These are phyloP conservation scores for Itoplectis maculator DNA, from an alignment of 2,888 invertebrate species.

Conservation along the genomic window DNA sequence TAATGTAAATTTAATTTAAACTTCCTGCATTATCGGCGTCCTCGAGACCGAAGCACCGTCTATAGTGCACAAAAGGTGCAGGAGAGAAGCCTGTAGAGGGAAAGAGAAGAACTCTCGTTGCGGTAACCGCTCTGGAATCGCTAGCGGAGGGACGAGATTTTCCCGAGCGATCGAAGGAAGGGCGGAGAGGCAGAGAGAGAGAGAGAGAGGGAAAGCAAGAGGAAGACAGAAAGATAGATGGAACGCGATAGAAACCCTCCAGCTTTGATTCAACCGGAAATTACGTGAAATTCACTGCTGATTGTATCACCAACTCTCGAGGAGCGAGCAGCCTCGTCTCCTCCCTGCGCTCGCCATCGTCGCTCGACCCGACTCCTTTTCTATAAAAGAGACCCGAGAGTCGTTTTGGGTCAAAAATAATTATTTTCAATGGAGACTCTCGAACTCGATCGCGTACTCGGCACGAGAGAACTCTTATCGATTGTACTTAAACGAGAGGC, in stretches of 20 bases:
- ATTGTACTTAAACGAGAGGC: slow-evolving; percentile 64
- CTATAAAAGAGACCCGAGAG: slow-evolving; percentile 72
- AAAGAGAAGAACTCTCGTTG: slow-evolving; percentile 64
- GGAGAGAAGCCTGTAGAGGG: slow-evolving; percentile 35
- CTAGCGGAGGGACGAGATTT: slow-evolving; percentile 55
- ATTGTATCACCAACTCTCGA: slow-evolving; percentile 74
- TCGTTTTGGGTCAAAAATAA: slow-evolving; percentile 72
- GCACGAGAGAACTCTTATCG: slow-evolving; percentile 66
- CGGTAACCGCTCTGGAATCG: slow-evolving; percentile 57
- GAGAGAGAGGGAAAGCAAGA: slow-evolving; percentile 14
- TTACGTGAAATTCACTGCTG: slow-evolving; percentile 77
- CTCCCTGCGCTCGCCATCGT: slow-evolving; percentile 10
- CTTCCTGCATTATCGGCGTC: slow-evolving; percentile 71
- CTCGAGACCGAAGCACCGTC: slow-evolving; percentile 42
- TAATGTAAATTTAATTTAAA: slow-evolving; percentile 73
- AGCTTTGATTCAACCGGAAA: slow-evolving; percentile 75
- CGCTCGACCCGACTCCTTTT: slow-evolving; percentile 72
- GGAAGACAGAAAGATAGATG: slow-evolving; percentile 46
- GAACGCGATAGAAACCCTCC: slow-evolving; percentile 52
- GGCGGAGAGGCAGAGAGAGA: slow-evolving; percentile 20
- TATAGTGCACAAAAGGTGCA: neutral
- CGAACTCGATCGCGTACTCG: slow-evolving; percentile 59
- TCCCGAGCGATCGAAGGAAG: slow-evolving; percentile 43
- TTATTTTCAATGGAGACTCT: slow-evolving; percentile 67
- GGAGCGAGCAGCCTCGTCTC: slow-evolving; percentile 57